Evolutionary conservation across 2,888 invertebrate genomes (phyloP), one percentile per base, ranked within the genome.

Genomic region (Suillia variegata): DNA sequence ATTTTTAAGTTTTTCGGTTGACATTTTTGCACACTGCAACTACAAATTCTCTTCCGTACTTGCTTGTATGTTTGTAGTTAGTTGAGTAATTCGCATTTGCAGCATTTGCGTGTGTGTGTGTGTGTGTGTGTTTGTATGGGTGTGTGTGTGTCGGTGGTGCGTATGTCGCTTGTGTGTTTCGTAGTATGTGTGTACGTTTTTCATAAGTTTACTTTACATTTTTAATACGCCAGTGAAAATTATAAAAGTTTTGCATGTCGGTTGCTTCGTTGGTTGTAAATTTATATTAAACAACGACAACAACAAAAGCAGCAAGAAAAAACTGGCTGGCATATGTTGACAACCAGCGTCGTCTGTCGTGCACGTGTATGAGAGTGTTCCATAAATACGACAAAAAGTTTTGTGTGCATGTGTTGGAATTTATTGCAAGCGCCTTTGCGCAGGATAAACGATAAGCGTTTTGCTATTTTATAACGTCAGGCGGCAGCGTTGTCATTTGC

Each of bases 211-310:
- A 57, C 31, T 52, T 57, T 57, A 21, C 56, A 57, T 51, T 57
- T 57, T 57, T 57, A 58, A 58, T 53, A 47, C 47, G 34, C 38
- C 53, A 47, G 51, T 51, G 51, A 45, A 58, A 57, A 58, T 58
- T 58, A 48, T 34, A 58, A 52, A 58, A 58, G 21, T 58, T 58
- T 58, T 31, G n/a, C 31, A 45, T 54, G 54, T 45, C n/a, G n/a
- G n/a, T n/a, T n/a, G n/a, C n/a, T n/a, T n/a, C n/a, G n/a, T n/a
- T n/a, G 42, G 31, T 51, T 51, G 51, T 42, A 51, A 31, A 31
- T 51, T 51, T 31, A 51, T 51, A 51, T 51, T 51, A 51, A 51
- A 17, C 51, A 51, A n/a, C n/a, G n/a, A n/a, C n/a, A n/a, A n/a
- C n/a, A n/a, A n/a, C n/a, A n/a, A n/a, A n/a, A n/a, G n/a, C n/a